These are phyloP conservation scores for Zele albiditarsus DNA, from an alignment of 2,888 invertebrate species.

Conservation along the genomic window DNA sequence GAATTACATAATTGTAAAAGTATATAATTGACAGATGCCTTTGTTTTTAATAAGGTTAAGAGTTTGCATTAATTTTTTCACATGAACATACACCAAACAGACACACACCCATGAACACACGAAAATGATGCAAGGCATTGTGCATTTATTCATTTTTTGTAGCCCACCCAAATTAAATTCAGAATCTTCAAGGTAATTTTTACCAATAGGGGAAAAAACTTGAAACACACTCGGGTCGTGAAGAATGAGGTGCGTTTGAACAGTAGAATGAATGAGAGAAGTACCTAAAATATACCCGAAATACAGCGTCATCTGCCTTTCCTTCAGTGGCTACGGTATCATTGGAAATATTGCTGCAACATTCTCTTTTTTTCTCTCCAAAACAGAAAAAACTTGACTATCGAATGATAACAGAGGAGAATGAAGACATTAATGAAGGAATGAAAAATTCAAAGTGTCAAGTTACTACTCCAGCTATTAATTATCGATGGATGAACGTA, in stretches of 20 bases:
- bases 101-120: constrained; percentile 35
- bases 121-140: not conserved
- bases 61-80: constrained; percentile 56
- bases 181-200: not conserved
- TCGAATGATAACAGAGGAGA: constrained; percentile 49
- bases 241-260: not conserved
- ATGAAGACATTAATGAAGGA: constrained; percentile 30
- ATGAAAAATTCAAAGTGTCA: constrained; percentile 64
- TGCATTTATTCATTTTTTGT: not conserved
- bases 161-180: not conserved
- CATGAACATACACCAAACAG: constrained; percentile 48
- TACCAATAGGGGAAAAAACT: not conserved
- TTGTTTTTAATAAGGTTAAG: constrained; percentile 38
- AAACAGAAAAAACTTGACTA: constrained; percentile 48
- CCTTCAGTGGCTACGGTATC: not conserved
- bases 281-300: not conserved
- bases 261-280: not conserved
- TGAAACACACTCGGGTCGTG: not conserved
- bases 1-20: constrained; percentile 16
- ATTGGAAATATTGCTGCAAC: constrained; percentile 64
- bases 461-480: constrained; percentile 64
- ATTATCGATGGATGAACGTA: constrained; percentile 49
- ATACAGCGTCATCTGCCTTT: constrained; percentile 34
- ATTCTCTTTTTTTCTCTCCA: constrained; percentile 56
- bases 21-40: constrained; percentile 21